Evolutionary conservation across 2,113 vertebrate genomes (phyloP).

Genomic region (Tupaia chinensis): DNA sequence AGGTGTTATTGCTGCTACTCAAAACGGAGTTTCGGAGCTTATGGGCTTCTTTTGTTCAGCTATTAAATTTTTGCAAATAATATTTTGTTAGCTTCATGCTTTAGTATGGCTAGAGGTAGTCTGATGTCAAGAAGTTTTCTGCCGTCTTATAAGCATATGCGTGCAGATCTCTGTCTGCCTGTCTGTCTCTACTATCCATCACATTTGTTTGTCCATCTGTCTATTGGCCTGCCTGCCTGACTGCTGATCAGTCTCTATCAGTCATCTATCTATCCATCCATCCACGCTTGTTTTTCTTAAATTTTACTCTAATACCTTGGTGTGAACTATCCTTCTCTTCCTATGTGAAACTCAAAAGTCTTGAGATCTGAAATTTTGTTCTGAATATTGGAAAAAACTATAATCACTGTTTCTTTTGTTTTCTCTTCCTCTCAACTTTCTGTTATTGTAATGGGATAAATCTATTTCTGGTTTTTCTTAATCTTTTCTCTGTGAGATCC

Average conservation of each 20-base stretch:
- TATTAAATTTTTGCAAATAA: not conserved
- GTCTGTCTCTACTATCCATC: not conserved
- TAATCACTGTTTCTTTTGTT: not conserved
- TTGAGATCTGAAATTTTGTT: slow-evolving; percentile 8
- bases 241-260: too few relatives aligned
- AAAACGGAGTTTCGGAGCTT: not conserved
- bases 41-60: not conserved
- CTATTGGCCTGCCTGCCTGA: not conserved
- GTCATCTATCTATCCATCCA: not conserved
- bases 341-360: not conserved
- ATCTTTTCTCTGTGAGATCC: fast-evolving
- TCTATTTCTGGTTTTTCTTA: not conserved
- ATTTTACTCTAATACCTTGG: not conserved
- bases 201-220: not conserved
- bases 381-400: not conserved
- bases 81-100: not conserved
- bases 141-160: not conserved
- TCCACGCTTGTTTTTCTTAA: not conserved
- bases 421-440: not conserved
- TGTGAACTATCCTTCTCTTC: not conserved
- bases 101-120: too few relatives aligned
- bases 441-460: too few relatives aligned
- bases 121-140: not conserved
- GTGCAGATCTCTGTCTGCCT: too few relatives aligned
- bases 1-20: fast-evolving